Evolutionary conservation across 92 coral and sea anemone species (phyloP).

Genomic region (Epizoanthus illoricatus): DNA sequence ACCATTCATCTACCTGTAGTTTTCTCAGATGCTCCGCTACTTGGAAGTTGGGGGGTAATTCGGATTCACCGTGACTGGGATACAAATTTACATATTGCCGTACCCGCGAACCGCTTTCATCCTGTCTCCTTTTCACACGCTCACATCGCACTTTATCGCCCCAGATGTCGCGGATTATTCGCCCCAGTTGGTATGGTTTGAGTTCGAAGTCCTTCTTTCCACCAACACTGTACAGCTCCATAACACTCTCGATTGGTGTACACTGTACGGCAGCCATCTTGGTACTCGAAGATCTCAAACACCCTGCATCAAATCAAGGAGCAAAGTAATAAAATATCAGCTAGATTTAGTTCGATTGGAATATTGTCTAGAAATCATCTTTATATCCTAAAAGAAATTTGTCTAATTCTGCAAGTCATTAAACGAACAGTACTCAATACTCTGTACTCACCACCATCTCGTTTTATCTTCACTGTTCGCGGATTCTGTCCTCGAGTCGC

Average conservation of each 20-base stretch:
- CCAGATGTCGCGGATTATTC: not conserved
- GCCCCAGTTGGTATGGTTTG: constrained; percentile 7
- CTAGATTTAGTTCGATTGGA: not conserved
- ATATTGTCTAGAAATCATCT: too few relatives aligned
- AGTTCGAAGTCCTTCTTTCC: not conserved
- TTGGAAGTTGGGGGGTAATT: not conserved
- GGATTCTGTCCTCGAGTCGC: not conserved
- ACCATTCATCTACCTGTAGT: constrained; percentile 14
- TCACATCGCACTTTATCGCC: constrained; percentile 13
- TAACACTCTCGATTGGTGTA: constrained; percentile 20
- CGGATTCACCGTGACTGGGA: not conserved
- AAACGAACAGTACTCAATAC: not conserved
- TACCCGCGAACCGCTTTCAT: not conserved
- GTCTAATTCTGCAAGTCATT: not conserved
- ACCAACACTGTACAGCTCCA: constrained; percentile 14
- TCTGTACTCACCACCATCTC: constrained; percentile 11
- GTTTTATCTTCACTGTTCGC: not conserved
- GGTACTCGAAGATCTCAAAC: constrained; percentile 15
- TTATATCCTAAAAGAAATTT: not conserved
- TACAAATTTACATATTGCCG: constrained; percentile 12
- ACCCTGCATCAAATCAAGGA: not conserved
- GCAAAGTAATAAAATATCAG: not conserved
- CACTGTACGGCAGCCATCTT: constrained; percentile 11
- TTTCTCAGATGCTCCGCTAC: not conserved
- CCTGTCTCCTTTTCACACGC: constrained; percentile 9